Base-by-base conservation (phyloP, 2,888 invertebrate genomes). In the Macaria notata region DNA sequence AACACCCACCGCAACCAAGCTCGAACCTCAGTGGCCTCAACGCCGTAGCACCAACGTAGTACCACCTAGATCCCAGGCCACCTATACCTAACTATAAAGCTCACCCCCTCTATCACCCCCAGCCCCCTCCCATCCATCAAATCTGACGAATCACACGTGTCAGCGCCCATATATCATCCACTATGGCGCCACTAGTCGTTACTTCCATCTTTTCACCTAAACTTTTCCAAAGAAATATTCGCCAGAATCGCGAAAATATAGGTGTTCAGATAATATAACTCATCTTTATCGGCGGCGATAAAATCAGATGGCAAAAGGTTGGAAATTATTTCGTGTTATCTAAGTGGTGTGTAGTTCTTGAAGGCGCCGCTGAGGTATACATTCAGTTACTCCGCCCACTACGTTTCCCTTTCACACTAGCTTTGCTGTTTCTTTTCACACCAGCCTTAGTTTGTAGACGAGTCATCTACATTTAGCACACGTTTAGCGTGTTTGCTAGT, bases 71-170 rank as follows among this genome's bases (percentile, higher is more conserved):
- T 3, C 7, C 33, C 33, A 36, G 5, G 19, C 7, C 4, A 36
- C 33, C 33, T 7, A 36, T 7, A 36, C 4, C 33, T 7, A 4
- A 36, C 33, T 7, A 36, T 7, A 41, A 41, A 8, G 41, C 2
- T 9, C 7, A 36, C 33, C 33, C 33, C 33, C 4, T 7, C 33
- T 36, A 3, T n/a, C 36, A 31, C 46, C 36, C 19, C 4, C 46
- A 1, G n/a, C 56, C 52, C 49, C 48, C 38, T 36, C 50, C 50
- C 33, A 56, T 50, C 36, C 42, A 46, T 50, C 56, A 49, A 31
- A 33, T 9, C 55, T 51, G 50, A 58, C 61, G 54, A 57, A 61
- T 58, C 53, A 50, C 58, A 50, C 41, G 48, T 38, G 46, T 31
- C 54, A 44, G 46, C 41, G 8, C 8, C 41, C n/a, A 41, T 41